Base-by-base conservation (phyloP, 2,888 invertebrate genomes). In the Archips xylosteana region DNA sequence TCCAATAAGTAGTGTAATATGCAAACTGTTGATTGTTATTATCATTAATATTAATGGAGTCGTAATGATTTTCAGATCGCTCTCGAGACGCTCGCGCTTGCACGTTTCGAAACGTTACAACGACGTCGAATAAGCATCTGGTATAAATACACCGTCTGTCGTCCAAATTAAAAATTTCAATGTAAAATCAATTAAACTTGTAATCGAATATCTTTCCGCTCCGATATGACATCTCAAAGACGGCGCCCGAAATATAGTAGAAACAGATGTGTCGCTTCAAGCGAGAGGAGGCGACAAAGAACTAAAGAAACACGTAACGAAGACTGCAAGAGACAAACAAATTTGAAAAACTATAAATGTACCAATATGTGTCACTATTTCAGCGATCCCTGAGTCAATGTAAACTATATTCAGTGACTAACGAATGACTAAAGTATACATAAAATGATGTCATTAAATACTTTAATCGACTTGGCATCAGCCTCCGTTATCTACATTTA, bases 321-420 rank as follows among this genome's bases (percentile, higher is more conserved):
- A 86, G 79, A 81, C 82, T 69, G 77, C 80, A 73, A 71, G 1
- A 59, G n/a, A 49, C 49, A 61, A 69, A 69, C 47, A 39, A 70
- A 70, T 62, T 39, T 67, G 71, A 60, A 67, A 4, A 66, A 71
- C 39, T 68, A 62, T 67, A 67, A 62, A 67, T 59, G 67, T 47
- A 64, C 47, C 59, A 34, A 64, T 59, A 81, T 87, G 87, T 83
- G 86, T 91, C 88, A 89, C 76, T 76, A 54, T 78, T 87, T 84
- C 83, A 86, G 79, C 79, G 81, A 82, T 83, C 85, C 78, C 78
- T 92, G 92, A 92, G 79, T 92, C 92, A 92, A 79, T 85, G 82
- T 83, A 84, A 85, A 88, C 85, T 79, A 76, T 65, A 51, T 47
- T 49, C 47, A 64, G 34, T 85, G 85, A 87, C 81, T 87, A 87